Base-by-base conservation (phyloP, 1,140 invertebrate genomes). In the Philopotamus ludificatus region DNA sequence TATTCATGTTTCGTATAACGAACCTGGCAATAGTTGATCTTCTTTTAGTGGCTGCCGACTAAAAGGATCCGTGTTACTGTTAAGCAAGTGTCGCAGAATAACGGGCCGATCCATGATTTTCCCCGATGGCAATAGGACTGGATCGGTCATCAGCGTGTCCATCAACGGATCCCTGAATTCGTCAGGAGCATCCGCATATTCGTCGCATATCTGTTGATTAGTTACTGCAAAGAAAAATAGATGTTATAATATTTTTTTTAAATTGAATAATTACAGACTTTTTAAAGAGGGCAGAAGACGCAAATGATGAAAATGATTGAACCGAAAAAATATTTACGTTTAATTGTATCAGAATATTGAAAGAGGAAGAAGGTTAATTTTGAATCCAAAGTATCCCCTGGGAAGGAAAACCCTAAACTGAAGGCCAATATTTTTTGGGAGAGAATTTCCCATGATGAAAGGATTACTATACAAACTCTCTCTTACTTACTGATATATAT, bases 101-200 rank as follows among this genome's bases (percentile, higher is more conserved):
- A 97, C 91, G 22, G 94, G 86, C 49, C 95, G 84, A 78, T 99
- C 96, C 94, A 98, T 98, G 1, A 98, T 79, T 72, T 92, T 93
- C 61, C 96, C 96, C 60, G 94, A 94, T 8, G 96, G 96, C 64
- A 99, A 80, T 62, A 90, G 82, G 0, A 99, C 95, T 1, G 97
- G 97, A 77, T 99, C 95, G 1, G 89, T 89, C 96, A 99, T 98
- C 16, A 99, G 77, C 0, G 95, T 98, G 73, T 96, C 94, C 95
- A 99, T 98, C 1, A 99, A 79, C 0, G 96, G 95, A 85, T 98
- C 96, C 80, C 89, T 89, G 76, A 97, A 99, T 78, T 98, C 95
- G 70, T 99, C 96, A 0, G 97, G 97, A 42, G 95, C 94, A 77
- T 99, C 95, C 23, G 92, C 93, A 74, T 89, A 95, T 77, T 98